Percentiles rank a stretch among this genome's conserved stretches.
phyloP scores from a whole-genome alignment of 2,797 vertebrate genomes.

The Notolabrus celidotus region DNA sequence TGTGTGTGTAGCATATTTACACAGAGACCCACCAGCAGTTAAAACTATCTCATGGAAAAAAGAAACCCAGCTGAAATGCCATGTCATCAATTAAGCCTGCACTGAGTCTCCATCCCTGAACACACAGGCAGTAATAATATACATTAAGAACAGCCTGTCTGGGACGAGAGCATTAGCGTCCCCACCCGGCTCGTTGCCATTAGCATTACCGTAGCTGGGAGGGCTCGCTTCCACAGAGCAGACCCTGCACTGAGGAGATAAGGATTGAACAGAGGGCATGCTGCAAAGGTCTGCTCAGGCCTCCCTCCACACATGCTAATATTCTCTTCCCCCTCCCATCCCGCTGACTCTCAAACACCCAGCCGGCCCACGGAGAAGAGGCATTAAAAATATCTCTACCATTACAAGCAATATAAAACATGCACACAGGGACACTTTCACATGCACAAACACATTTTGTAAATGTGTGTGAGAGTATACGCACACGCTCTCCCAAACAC shows the following conservation, averaged over 20 bases:
- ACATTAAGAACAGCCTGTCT: conserved; percentile 63
- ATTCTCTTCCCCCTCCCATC: conserved; percentile 29
- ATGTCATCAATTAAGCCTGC: conserved; percentile 55
- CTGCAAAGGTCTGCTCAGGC: conserved; percentile 55
- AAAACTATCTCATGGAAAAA: conserved; percentile 20
- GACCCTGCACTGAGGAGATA: conserved; percentile 72
- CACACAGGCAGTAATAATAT: conserved; percentile 56
- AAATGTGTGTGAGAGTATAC: conserved; percentile 38
- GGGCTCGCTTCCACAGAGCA: conserved; percentile 59
- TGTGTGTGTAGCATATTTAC: conserved; percentile 24
- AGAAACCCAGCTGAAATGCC: conserved; percentile 42
- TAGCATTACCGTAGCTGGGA: conserved; percentile 60
- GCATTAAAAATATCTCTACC: conserved; percentile 65
- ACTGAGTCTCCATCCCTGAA: conserved; percentile 47
- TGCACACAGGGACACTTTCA: conserved; percentile 54
- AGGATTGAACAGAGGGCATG: conserved; percentile 56
- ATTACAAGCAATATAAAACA: conserved; percentile 70
- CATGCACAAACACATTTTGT: conserved; percentile 51
- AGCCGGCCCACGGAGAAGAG: conserved; percentile 46
- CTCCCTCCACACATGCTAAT: conserved; percentile 48
- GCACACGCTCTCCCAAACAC: conserved; percentile 31
- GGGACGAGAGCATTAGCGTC: conserved; percentile 60
- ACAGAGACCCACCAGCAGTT: conserved; percentile 24
- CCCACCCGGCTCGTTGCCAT: conserved; percentile 55
- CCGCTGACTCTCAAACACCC: conserved; percentile 62